Conservation (phyloP, 1,140 invertebrate species). For the Euura lappo region DNA sequence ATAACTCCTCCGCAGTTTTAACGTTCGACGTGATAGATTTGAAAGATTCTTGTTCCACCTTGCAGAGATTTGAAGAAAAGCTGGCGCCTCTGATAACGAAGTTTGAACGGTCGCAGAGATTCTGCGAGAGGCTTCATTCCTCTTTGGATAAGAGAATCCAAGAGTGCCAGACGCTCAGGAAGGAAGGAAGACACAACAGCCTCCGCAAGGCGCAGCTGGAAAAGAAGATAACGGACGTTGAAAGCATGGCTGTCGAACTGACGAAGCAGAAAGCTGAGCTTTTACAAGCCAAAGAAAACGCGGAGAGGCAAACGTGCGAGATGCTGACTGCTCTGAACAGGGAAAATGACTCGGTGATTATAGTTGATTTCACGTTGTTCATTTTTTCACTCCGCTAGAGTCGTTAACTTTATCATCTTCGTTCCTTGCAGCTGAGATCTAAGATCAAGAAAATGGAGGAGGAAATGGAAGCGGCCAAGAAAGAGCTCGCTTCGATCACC, state of each 20-base stretch:
- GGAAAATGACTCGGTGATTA: constrained; percentile 49
- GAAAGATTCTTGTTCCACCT: constrained; percentile 16
- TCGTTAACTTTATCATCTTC: constrained; percentile 30
- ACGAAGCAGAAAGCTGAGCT: constrained; percentile 59
- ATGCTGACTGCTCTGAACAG: constrained; percentile 45
- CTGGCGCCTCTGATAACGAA: constrained; percentile 42
- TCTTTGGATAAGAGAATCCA: constrained; percentile 44
- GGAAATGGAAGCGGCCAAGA: constrained; percentile 48
- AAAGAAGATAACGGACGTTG: constrained; percentile 59
- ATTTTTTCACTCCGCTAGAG: constrained; percentile 29
- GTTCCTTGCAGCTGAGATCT: constrained; percentile 38
- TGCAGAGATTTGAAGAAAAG: constrained; percentile 47
- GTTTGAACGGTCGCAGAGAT: constrained; percentile 41
- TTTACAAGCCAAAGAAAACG: constrained; percentile 50
- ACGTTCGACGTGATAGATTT: neutral
- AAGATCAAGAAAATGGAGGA: constrained; percentile 53
- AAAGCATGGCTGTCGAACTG: constrained; percentile 59
- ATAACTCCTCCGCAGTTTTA: neutral
- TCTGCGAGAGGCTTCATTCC: constrained; percentile 46
- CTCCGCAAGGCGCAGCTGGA: constrained; percentile 49
- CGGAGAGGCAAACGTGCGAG: constrained; percentile 46
- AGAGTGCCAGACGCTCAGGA: constrained; percentile 44
- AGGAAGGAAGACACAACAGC: constrained; percentile 45
- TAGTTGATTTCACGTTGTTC: neutral
- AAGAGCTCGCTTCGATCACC: constrained; percentile 45